Evolutionary conservation across 2,888 invertebrate genomes (phyloP), one percentile per base, ranked within the genome.

Genomic region (Lithophane ornitopus): DNA sequence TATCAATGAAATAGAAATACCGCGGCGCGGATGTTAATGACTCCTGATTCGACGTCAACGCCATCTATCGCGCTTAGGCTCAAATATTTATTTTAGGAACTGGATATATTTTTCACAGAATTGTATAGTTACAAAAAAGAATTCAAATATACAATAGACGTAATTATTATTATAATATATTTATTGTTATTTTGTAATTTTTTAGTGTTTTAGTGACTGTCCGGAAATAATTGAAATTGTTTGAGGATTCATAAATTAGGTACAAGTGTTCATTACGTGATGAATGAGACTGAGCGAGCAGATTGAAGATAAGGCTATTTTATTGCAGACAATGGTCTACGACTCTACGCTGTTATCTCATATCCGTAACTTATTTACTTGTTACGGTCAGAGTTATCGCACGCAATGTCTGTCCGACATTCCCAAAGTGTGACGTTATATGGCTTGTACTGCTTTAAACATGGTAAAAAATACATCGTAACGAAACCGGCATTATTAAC

Each of bases 321-420:
- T n/a, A n/a, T 63, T 54, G 3, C 39, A 70, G 67, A 84, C 73
- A 76, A 68, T 70, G 16, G 49, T 19, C 19, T n/a, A 70, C 52
- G 19, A 19, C 3, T 54, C 0, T 28, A 14, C 19, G 28, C 22
- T 59, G 65, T 84, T 76, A 84, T 65, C 56, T 84, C 46, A 83
- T 59, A 85, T 81, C 85, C 85, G 81, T 44, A 41, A 62, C 63
- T 34, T 44, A 59, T 67, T 70, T 62, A 70, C 54, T 80, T 39
- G 69, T 70, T 75, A 70, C 61, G 26, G 12, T 9, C 39, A 19
- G 34, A 34, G 63, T 66, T 71, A 44, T 49, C 41, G 61, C 72
- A 80, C 62, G 62, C 62, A 19, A 72, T 26, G 56, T 44, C 6
- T 56, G 68, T 63, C 79, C 62, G 58, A 8, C 39, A 82, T 73